A percentile compares a stretch with the other conserved stretches of the same genome.
These are phyloP conservation scores for Lutjanus erythropterus DNA, from an alignment of 2,113 vertebrate genomes.

Conservation along the genomic window DNA sequence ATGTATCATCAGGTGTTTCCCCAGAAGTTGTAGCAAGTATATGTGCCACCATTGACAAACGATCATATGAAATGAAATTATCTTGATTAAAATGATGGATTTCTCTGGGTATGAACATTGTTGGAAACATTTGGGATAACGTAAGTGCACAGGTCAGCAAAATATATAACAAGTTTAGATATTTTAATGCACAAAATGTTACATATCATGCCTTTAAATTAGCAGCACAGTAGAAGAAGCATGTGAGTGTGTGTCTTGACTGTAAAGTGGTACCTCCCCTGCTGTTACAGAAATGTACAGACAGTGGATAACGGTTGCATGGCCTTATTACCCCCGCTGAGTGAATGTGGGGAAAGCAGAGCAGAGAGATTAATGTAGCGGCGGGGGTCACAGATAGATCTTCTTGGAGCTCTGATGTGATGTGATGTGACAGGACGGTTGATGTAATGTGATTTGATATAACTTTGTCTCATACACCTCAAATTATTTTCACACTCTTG, in stretches of 20 bases:
- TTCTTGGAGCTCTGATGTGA: conserved; percentile 10
- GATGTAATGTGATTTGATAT: conserved; percentile 11
- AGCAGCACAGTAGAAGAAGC: background rate
- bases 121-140: too few relatives aligned
- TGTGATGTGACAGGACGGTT: background rate
- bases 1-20: too few relatives aligned
- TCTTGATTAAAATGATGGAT: too few relatives aligned
- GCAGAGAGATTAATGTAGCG: background rate
- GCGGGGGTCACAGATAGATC: background rate
- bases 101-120: too few relatives aligned
- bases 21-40: too few relatives aligned
- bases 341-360: background rate
- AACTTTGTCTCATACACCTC: conserved; percentile 9
- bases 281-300: conserved; percentile 6
- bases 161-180: too few relatives aligned
- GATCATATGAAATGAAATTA: too few relatives aligned
- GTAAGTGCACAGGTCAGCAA: too few relatives aligned
- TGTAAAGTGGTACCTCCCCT: conserved; percentile 13
- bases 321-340: conserved; percentile 24
- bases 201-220: background rate
- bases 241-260: conserved; percentile 9
- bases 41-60: too few relatives aligned
- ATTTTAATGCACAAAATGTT: too few relatives aligned
- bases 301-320: background rate
- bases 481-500: conserved; percentile 22